Evolutionary conservation across 35 echinoderm and acorn worm species (phyloP).

Genomic region (Ptychodera flava): DNA sequence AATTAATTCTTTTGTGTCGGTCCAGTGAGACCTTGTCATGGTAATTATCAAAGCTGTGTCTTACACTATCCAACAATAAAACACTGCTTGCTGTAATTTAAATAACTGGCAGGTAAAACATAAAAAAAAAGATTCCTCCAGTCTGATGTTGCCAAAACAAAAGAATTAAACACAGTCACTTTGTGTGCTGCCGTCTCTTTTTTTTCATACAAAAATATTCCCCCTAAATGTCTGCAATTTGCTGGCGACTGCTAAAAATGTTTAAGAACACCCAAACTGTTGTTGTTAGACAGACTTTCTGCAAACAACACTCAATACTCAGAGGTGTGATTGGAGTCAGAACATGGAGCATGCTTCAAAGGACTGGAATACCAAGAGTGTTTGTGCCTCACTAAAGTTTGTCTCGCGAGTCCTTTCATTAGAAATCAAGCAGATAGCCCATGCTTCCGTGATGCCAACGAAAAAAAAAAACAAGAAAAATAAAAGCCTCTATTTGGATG

Average conservation of each 20-base stretch:
- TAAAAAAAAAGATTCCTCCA: too few relatives aligned
- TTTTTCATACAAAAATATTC: too few relatives aligned
- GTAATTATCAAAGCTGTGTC: not conserved
- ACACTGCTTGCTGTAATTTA: not conserved
- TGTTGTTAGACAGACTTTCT: not conserved
- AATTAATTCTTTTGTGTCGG: not conserved
- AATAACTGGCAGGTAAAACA: not conserved
- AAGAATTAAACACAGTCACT: too few relatives aligned
- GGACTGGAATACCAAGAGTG: not conserved
- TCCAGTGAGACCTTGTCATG: not conserved
- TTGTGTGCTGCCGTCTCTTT: too few relatives aligned
- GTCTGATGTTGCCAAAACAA: too few relatives aligned
- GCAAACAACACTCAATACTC: not conserved
- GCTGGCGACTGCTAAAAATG: too few relatives aligned
- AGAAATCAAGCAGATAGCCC: not conserved
- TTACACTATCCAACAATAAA: not conserved
- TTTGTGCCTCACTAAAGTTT: not conserved
- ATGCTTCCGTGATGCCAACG: not conserved
- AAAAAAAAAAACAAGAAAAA: too few relatives aligned
- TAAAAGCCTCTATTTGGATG: too few relatives aligned
- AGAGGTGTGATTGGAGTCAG: not conserved
- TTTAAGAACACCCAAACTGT: not conserved
- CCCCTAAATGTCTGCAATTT: too few relatives aligned
- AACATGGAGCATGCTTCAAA: not conserved
- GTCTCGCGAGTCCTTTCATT: not conserved